Conservation (phyloP, 2,888 invertebrate genomes). For the Celastrina argiolus region DNA sequence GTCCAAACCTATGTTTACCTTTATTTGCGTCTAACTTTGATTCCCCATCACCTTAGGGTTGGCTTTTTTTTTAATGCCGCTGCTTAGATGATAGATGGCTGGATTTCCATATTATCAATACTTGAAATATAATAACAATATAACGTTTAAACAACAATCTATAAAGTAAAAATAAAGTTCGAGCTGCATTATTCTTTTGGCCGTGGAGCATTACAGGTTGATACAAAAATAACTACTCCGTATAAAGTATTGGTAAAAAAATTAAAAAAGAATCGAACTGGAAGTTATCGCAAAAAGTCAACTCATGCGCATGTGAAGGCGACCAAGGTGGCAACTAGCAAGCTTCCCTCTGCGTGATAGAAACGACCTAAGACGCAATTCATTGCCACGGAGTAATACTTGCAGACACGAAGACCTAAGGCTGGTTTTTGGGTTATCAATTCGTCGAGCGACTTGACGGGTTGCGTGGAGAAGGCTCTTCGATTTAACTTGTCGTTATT, state of each 20-base stretch:
- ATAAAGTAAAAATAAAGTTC: background rate
- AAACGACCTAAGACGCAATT: constrained; percentile 40
- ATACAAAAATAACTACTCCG: background rate
- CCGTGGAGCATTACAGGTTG: background rate
- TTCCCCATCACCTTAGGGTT: too few species aligned
- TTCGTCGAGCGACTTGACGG: constrained; percentile 46
- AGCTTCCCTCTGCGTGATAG: constrained; percentile 28
- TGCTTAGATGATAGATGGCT: background rate
- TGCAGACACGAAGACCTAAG: constrained; percentile 27
- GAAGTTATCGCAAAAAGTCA: constrained; percentile 59
- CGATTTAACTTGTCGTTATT: constrained; percentile 54
- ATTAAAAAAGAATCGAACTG: constrained; percentile 47
- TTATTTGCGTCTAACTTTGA: too few species aligned
- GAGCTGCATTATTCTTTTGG: background rate
- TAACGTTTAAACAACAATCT: background rate
- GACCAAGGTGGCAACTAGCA: constrained; percentile 66
- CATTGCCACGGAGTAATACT: constrained; percentile 27
- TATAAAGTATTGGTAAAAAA: background rate
- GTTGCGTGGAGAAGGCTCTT: constrained; percentile 68
- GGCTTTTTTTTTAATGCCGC: too few species aligned
- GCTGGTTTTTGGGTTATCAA: constrained; percentile 33
- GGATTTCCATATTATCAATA: background rate
- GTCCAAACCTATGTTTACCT: too few species aligned
- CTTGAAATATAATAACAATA: too few species aligned
- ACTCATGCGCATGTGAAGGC: constrained; percentile 72